Conservation (phyloP, 2,113 vertebrate species). For the Mungos mungo region DNA sequence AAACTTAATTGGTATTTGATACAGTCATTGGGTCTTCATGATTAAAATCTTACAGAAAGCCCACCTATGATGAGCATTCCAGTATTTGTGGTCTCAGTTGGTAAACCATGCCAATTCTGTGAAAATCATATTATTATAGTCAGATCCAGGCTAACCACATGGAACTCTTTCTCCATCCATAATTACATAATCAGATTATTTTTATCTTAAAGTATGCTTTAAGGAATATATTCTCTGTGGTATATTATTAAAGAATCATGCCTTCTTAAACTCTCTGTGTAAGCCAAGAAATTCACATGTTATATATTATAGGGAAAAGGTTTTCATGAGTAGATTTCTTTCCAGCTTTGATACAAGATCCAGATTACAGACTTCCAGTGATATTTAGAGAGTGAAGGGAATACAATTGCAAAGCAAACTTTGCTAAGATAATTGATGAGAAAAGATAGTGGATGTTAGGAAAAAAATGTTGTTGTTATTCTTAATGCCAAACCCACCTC, state of each 20-base stretch:
- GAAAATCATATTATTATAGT: conserved; percentile 55
- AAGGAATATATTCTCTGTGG: conserved; percentile 51
- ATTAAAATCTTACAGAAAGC: conserved; percentile 59
- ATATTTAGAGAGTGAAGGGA: conserved; percentile 54
- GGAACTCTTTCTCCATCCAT: conserved; percentile 30
- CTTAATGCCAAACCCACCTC: conserved; percentile 27
- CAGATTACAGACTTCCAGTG: conserved; percentile 33
- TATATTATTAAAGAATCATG: conserved; percentile 63
- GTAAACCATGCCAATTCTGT: conserved; percentile 41
- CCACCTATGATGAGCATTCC: neutral
- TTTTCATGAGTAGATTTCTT: conserved; percentile 27
- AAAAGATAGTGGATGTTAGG: conserved; percentile 22
- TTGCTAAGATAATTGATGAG: conserved; percentile 38
- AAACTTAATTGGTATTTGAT: conserved; percentile 58
- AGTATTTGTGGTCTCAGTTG: conserved; percentile 45
- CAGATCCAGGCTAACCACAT: conserved; percentile 26
- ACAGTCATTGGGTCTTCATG: neutral
- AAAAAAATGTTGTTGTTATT: conserved; percentile 23
- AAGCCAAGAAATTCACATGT: conserved; percentile 59
- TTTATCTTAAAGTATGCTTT: conserved; percentile 62
- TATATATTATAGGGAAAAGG: conserved; percentile 49
- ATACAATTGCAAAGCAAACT: conserved; percentile 52
- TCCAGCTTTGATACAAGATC: conserved; percentile 19
- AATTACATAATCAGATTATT: conserved; percentile 71
- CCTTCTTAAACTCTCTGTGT: conserved; percentile 49